These are phyloP conservation scores for Stramonita haemastoma DNA, from an alignment of 2,888 invertebrate species.

Conservation along the genomic window DNA sequence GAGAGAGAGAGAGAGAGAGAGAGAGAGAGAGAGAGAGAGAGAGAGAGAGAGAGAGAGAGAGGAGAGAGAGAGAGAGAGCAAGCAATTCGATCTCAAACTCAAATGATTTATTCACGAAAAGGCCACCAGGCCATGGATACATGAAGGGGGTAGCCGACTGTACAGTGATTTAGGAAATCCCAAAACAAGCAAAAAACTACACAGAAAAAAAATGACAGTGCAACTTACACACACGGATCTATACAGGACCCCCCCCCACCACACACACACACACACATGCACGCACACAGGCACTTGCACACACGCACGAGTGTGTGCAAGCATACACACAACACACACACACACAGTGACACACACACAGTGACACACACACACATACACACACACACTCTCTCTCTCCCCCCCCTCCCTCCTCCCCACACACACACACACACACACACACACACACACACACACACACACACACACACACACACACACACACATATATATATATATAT, in stretches of 20 bases:
- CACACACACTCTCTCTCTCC: neutral
- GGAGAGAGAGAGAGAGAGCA: neutral
- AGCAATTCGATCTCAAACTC: neutral
- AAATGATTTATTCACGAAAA: neutral
- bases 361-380: neutral
- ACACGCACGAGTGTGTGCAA: too few species aligned
- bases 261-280: constrained; percentile 18
- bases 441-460: neutral
- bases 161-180: too few species aligned
- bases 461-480: too few species aligned
- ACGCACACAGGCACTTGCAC: neutral
- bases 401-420: neutral
- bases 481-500: too few species aligned
- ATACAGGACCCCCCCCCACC: neutral
- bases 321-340: neutral
- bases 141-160: neutral
- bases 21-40: constrained; percentile 10
- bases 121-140: neutral
- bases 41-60: neutral
- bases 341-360: neutral
- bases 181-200: too few species aligned
- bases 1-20: constrained; percentile 10
- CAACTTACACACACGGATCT: neutral
- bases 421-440: constrained; percentile 11
- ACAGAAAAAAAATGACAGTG: neutral